A percentile compares a stretch with the other conserved stretches of the same genome.
phyloP scores from a whole-genome alignment of 2,797 vertebrate genomes.

The Simalia tracyae region DNA sequence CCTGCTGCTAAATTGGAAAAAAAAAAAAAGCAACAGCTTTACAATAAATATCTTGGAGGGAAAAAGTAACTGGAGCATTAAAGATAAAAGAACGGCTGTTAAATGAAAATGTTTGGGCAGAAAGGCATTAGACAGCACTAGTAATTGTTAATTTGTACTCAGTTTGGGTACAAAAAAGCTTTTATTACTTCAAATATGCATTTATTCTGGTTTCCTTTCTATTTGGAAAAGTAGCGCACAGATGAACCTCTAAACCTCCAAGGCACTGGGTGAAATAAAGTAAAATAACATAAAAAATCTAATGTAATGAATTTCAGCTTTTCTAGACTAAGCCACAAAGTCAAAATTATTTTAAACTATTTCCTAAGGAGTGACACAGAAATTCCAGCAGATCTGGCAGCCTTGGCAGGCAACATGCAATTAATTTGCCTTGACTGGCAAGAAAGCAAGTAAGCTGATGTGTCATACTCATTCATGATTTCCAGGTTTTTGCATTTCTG shows the following conservation, averaged over 20 bases:
- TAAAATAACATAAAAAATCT: conserved; percentile 38
- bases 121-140: conserved; percentile 61
- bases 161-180: conserved; percentile 58
- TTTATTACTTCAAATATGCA: conserved; percentile 67
- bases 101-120: conserved; percentile 65
- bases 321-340: conserved; percentile 17
- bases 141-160: conserved; percentile 71
- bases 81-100: conserved; percentile 59
- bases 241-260: conserved; percentile 60
- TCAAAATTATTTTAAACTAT: background rate
- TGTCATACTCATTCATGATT: background rate
- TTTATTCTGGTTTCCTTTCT: conserved; percentile 62
- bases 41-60: conserved; percentile 55
- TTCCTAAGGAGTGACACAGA: conserved; percentile 5
- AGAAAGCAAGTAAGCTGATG: background rate
- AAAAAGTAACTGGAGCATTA: conserved; percentile 51
- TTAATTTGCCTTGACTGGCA: background rate
- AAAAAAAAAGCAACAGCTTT: conserved; percentile 14
- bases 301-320: conserved; percentile 58
- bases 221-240: conserved; percentile 54
- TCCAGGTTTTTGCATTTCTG: background rate
- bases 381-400: background rate
- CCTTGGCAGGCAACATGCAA: background rate
- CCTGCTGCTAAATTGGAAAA: conserved; percentile 48
- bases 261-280: conserved; percentile 60